A percentile compares a stretch with the other conserved stretches of the same genome.
phyloP scores from a whole-genome alignment of 2,113 vertebrate species.

The Sinocyclocheilus anophthalmus region DNA sequence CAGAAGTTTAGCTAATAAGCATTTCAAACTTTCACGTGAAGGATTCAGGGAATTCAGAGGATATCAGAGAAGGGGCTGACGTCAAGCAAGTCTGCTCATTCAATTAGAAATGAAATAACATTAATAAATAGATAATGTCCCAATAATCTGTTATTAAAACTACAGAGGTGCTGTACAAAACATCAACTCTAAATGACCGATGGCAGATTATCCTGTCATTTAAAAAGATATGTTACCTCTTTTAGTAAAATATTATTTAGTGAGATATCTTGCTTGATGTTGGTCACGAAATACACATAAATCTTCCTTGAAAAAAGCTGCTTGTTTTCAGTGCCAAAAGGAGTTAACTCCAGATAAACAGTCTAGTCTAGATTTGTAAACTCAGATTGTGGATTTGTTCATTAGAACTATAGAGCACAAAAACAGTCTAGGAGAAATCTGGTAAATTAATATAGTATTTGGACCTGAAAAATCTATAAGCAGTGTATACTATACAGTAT shows the following conservation, averaged over 20 bases:
- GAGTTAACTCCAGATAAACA: neutral
- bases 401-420: neutral
- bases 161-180: neutral
- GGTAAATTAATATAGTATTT: neutral
- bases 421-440: neutral
- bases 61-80: conserved; percentile 2
- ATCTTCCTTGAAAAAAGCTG: neutral
- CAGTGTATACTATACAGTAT: neutral
- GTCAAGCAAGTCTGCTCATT: conserved; percentile 8
- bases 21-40: conserved; percentile 5
- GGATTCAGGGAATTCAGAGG: conserved; percentile 19
- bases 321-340: conserved; percentile 29
- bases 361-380: too few relatives aligned
- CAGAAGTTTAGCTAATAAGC: neutral
- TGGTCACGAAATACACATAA: neutral
- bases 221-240: neutral
- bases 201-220: neutral
- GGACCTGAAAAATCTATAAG: neutral
- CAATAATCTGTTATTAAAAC: neutral
- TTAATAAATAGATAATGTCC: neutral
- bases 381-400: too few relatives aligned
- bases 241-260: neutral
- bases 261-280: neutral
- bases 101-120: neutral
- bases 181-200: neutral